Evolutionary conservation across 2,113 vertebrate species (phyloP).

Genomic region (Danio rerio): DNA sequence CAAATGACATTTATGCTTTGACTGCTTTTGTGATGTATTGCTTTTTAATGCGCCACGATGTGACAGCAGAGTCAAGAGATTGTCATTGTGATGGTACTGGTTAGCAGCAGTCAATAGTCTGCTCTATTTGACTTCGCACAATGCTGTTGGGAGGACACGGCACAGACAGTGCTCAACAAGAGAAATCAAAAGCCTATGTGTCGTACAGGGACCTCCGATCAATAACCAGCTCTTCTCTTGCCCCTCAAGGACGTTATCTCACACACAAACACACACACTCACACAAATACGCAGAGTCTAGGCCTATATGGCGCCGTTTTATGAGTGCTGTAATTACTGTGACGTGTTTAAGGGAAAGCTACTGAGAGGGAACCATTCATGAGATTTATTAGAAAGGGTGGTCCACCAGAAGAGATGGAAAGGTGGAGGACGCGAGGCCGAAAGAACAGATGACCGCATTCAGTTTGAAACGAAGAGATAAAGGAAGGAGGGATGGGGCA

Average conservation of each 20-base stretch:
- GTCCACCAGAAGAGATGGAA: constrained; percentile 7
- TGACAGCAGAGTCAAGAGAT: not conserved
- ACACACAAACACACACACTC: constrained; percentile 45
- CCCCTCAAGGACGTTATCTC: constrained; percentile 59
- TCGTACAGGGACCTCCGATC: constrained; percentile 57
- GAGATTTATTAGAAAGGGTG: constrained; percentile 53
- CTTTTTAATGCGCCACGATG: not conserved
- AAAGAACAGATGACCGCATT: constrained; percentile 11
- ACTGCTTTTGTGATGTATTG: not conserved
- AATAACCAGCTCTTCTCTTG: constrained; percentile 56
- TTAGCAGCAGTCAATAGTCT: constrained; percentile 33
- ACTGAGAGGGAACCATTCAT: constrained; percentile 45
- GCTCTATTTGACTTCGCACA: constrained; percentile 4
- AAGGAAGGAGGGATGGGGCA: constrained; percentile 3
- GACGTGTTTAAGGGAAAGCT: constrained; percentile 40
- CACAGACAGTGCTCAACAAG: constrained; percentile 38
- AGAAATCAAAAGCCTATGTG: constrained; percentile 55
- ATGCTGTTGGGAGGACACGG: constrained; percentile 33
- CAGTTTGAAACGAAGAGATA: not conserved
- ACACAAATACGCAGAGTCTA: constrained; percentile 22
- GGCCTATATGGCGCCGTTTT: constrained; percentile 61
- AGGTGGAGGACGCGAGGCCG: not conserved
- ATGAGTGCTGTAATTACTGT: constrained; percentile 61
- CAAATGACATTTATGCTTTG: not conserved
- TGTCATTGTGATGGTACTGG: not conserved